Evolutionary conservation across 2,113 vertebrate species (phyloP).

Genomic region (Addax nasomaculatus): DNA sequence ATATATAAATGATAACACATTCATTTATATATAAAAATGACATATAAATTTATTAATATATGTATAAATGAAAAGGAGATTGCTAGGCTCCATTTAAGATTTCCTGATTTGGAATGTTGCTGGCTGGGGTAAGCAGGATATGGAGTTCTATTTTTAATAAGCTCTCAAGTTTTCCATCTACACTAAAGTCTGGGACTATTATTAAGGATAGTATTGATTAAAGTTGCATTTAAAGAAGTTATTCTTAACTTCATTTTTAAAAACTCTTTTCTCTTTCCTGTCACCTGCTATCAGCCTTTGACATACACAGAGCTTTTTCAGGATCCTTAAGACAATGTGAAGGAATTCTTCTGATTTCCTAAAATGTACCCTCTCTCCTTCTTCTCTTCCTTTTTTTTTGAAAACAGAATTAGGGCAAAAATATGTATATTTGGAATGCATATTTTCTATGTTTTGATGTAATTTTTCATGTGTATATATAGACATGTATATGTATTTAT

Average conservation of each 20-base stretch:
- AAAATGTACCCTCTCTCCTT: background rate
- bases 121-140: background rate
- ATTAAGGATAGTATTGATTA: background rate
- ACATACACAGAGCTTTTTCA: background rate
- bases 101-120: background rate
- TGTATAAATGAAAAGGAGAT: background rate
- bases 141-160: conserved; percentile 19
- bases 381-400: background rate
- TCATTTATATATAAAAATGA: background rate
- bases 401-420: background rate
- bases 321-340: background rate
- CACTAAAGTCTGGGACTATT: background rate
- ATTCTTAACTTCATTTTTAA: background rate
- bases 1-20: background rate
- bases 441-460: background rate
- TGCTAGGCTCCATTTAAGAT: background rate
- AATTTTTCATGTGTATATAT: background rate
- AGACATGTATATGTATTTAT: background rate
- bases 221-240: conserved; percentile 7
- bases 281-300: background rate
- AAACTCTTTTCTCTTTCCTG: background rate
- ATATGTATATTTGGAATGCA: background rate
- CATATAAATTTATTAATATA: background rate
- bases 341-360: background rate
- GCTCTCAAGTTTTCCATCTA: background rate